Percentiles rank a stretch among this genome's conserved stretches.
Conservation (phyloP, 2,888 invertebrate genomes). For the Trisateles emortualis region DNA sequence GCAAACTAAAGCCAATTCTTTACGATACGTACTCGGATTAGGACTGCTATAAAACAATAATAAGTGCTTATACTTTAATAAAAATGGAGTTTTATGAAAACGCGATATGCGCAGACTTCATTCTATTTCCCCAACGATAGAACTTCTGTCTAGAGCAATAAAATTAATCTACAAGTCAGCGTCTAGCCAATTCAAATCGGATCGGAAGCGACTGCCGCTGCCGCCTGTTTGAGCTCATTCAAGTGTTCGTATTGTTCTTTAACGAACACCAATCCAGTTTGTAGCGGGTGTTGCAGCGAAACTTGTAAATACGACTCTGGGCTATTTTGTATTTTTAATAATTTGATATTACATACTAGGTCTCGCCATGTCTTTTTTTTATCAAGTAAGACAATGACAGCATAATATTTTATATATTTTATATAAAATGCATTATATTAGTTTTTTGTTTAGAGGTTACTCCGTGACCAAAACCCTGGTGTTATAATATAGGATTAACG, state of each 20-base stretch:
- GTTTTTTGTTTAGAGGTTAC: no score
- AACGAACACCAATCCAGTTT: conserved; percentile 39
- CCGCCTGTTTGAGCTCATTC: conserved; percentile 48
- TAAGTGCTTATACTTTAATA: not conserved
- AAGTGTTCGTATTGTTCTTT: conserved; percentile 44
- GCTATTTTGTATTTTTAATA: not conserved
- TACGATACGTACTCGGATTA: no score
- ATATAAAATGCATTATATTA: no score
- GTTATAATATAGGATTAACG: no score
- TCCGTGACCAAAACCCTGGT: no score
- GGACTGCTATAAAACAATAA: not conserved
- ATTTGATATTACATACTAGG: no score
- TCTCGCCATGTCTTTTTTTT: no score
- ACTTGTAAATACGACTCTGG: not conserved
- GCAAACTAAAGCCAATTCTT: no score
- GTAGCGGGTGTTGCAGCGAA: conserved; percentile 6
- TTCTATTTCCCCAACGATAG: conserved; percentile 2
- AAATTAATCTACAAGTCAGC: conserved; percentile 53
- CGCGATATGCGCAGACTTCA: not conserved
- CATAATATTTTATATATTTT: no score
- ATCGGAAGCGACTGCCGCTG: conserved; percentile 57
- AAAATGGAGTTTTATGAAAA: not conserved
- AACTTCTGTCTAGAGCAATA: conserved; percentile 32
- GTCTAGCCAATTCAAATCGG: conserved; percentile 54
- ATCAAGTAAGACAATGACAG: no score